Evolutionary conservation across 2,113 vertebrate genomes (phyloP).

Genomic region (Dipodomys spectabilis): DNA sequence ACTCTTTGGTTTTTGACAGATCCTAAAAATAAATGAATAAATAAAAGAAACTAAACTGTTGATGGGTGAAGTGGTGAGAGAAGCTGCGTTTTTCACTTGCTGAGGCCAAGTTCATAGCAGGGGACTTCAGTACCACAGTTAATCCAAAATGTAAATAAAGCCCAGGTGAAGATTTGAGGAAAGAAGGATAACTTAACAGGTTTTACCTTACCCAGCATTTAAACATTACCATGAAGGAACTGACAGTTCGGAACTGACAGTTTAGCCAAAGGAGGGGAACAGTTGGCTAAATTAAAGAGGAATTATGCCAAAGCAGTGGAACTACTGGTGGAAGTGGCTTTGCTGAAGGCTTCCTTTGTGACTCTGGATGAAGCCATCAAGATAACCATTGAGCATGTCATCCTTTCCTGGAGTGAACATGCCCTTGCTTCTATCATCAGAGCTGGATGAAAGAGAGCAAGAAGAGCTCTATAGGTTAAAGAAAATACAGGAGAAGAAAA

Average conservation of each 20-base stretch:
- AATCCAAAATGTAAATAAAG: conserved; percentile 99
- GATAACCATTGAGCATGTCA: conserved; percentile 99
- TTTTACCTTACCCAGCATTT: conserved; percentile 96
- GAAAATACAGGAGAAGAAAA: conserved; percentile 99
- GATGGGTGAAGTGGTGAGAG: conserved; percentile 99
- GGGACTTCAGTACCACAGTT: conserved; percentile 98
- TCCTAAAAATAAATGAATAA: too few relatives aligned
- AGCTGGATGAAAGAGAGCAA: conserved; percentile 97
- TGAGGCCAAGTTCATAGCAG: conserved; percentile 98
- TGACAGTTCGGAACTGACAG: conserved; percentile 98
- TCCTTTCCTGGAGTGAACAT: conserved; percentile 97
- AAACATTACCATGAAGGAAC: conserved; percentile 99
- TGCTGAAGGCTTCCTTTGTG: conserved; percentile 88
- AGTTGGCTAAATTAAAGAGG: conserved; percentile 97
- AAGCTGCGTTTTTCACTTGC: conserved; percentile 99
- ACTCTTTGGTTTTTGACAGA: too few relatives aligned
- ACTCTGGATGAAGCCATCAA: conserved; percentile 94
- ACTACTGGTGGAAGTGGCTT: conserved; percentile 97
- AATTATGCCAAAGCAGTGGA: conserved; percentile 99
- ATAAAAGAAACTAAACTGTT: conserved; percentile 94
- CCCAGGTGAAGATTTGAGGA: conserved; percentile 97
- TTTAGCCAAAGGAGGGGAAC: conserved; percentile 97
- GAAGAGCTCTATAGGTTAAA: conserved; percentile 97
- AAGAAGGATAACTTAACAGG: conserved; percentile 99
- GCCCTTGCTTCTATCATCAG: conserved; percentile 97